phyloP scores from a whole-genome alignment of 2,888 invertebrate genomes.

The Noctua pronuba region DNA sequence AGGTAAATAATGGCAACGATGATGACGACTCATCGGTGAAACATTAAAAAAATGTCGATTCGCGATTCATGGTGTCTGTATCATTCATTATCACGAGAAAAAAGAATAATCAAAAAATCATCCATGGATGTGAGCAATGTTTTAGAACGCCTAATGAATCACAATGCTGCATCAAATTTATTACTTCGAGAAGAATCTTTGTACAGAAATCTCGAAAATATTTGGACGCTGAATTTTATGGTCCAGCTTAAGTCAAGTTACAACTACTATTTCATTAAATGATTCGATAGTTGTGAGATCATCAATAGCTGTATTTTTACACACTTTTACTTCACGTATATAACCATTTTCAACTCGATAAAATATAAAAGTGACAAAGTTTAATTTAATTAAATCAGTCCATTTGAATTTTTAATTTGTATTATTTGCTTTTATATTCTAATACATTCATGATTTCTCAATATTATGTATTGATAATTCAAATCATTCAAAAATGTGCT shows the following conservation, averaged over 20 bases:
- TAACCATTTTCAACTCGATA: neutral
- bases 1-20: constrained; percentile 12
- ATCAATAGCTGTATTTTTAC: neutral
- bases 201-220: neutral
- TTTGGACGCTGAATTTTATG: neutral
- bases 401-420: constrained; percentile 31
- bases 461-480: constrained; percentile 35
- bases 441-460: constrained; percentile 45
- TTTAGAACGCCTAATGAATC: constrained; percentile 15
- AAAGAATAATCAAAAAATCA: constrained; percentile 5
- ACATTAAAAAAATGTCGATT: constrained; percentile 16
- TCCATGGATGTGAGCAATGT: neutral
- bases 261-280: neutral
- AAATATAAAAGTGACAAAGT: neutral
- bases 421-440: constrained; percentile 5
- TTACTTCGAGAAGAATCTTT: neutral
- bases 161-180: neutral
- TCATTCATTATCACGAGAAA: neutral
- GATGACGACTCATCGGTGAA: constrained; percentile 19
- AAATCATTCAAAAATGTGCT: constrained; percentile 35
- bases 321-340: neutral
- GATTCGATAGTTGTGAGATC: neutral
- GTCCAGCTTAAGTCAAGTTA: neutral
- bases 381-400: neutral
- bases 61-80: neutral